Evolutionary conservation across 1,140 invertebrate genomes (phyloP).

Genomic region (Cecropterus lyciades): DNA sequence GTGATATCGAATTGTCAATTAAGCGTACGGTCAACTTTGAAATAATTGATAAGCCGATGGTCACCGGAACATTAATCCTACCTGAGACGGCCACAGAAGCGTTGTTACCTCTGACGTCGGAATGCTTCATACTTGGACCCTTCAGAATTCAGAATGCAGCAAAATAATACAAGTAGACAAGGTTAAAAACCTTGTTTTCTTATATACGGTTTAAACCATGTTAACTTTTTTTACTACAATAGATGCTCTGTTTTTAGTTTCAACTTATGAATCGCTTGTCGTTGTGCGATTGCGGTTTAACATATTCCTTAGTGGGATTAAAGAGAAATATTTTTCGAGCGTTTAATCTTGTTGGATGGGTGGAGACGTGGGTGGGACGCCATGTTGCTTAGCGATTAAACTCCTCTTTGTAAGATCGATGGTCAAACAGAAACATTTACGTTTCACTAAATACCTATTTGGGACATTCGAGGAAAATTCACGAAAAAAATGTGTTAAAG

Average conservation of each 20-base stretch:
- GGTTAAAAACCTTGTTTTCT: no score
- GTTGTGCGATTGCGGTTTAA: not conserved
- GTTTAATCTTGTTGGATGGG: slow-evolving; percentile 46
- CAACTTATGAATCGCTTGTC: not conserved
- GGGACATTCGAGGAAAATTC: slow-evolving; percentile 4
- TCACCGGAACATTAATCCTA: no score
- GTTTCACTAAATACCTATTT: slow-evolving; percentile 33
- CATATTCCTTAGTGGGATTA: not conserved
- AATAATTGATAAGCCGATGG: no score
- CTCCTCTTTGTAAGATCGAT: slow-evolving; percentile 49
- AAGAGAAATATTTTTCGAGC: slow-evolving; percentile 33
- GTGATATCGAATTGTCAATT: no score
- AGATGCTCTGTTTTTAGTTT: not conserved
- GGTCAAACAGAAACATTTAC: slow-evolving; percentile 29
- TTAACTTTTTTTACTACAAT: not conserved
- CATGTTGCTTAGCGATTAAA: slow-evolving; percentile 52
- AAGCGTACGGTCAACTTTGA: no score
- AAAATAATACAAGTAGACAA: no score
- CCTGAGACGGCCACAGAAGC: no score
- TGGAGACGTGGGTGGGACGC: slow-evolving; percentile 24
- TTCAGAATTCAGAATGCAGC: no score
- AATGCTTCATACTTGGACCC: no score
- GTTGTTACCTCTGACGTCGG: no score
- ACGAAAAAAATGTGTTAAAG: slow-evolving; percentile 5
- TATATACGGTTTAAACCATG: no score